Conservation (phyloP, 2,113 vertebrate genomes). For the Lepus europaeus region DNA sequence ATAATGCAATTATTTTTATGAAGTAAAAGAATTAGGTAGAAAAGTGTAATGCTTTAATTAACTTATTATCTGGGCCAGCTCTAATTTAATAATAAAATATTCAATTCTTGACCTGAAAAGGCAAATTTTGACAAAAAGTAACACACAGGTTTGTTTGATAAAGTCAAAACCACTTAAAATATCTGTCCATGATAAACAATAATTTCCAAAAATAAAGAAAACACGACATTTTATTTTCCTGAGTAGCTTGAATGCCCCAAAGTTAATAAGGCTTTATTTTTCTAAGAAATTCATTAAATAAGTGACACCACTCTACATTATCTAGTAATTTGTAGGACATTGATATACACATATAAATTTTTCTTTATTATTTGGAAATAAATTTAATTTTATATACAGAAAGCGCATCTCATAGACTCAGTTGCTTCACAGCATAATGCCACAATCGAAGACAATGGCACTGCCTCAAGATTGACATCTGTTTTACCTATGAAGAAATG, state of each 20-base stretch:
- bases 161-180: conserved; percentile 2
- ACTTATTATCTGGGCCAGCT: conserved; percentile 12
- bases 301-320: neutral
- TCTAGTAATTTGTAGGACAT: conserved; percentile 34
- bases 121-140: conserved; percentile 2
- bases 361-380: conserved; percentile 24
- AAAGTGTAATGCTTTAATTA: conserved; percentile 32
- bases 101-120: conserved; percentile 55
- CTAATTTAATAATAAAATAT: conserved; percentile 39
- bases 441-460: conserved; percentile 40
- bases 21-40: neutral
- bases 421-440: neutral
- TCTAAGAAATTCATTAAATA: conserved; percentile 8
- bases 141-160: conserved; percentile 21
- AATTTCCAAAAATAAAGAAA: conserved; percentile 30
- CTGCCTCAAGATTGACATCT: neutral
- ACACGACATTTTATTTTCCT: conserved; percentile 32
- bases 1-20: conserved; percentile 21
- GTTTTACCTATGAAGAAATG: conserved; percentile 19
- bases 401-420: too few relatives aligned
- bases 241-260: neutral
- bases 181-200: neutral
- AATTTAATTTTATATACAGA: conserved; percentile 22
- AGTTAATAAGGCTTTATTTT: neutral
- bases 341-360: neutral